A percentile compares a stretch with the other conserved stretches of the same genome.
Evolutionary conservation across 2,113 vertebrate genomes (phyloP).

Genomic region (Brachyhypopomus occidentalis): DNA sequence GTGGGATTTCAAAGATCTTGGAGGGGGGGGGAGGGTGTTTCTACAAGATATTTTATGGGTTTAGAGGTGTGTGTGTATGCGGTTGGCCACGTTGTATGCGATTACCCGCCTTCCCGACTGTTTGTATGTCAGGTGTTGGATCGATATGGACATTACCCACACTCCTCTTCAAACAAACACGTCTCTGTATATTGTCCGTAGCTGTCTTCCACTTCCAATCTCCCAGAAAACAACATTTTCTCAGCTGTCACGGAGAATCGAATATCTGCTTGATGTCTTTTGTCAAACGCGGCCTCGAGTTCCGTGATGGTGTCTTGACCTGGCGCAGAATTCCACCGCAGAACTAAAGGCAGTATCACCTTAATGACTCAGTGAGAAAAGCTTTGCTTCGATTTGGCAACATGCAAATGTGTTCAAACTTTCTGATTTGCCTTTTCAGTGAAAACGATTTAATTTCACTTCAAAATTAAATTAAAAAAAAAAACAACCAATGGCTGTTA

Average conservation of each 20-base stretch:
- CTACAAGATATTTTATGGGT: no score
- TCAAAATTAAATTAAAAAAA: not conserved
- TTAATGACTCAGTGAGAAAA: not conserved
- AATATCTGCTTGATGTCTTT: not conserved
- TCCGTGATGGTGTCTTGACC: not conserved
- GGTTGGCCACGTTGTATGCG: not conserved
- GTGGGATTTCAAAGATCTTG: not conserved
- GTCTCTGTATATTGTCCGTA: not conserved
- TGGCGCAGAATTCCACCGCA: not conserved
- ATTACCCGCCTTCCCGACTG: not conserved
- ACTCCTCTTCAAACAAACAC: not conserved
- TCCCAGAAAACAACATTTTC: slow-evolving; percentile 13
- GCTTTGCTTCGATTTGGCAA: not conserved
- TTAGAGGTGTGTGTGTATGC: not conserved
- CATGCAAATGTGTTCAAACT: not conserved
- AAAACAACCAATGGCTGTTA: not conserved
- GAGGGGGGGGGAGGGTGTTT: no score
- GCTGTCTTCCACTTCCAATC: not conserved
- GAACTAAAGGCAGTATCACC: not conserved
- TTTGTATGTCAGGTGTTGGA: not conserved
- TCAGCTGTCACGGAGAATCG: slow-evolving; percentile 3
- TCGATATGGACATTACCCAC: not conserved
- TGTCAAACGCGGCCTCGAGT: slow-evolving; percentile 1
- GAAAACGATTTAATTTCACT: slow-evolving; percentile 14
- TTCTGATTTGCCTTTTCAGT: not conserved